phyloP scores from a whole-genome alignment of 1,140 invertebrate genomes.

The Rhynchophorus ferrugineus region DNA sequence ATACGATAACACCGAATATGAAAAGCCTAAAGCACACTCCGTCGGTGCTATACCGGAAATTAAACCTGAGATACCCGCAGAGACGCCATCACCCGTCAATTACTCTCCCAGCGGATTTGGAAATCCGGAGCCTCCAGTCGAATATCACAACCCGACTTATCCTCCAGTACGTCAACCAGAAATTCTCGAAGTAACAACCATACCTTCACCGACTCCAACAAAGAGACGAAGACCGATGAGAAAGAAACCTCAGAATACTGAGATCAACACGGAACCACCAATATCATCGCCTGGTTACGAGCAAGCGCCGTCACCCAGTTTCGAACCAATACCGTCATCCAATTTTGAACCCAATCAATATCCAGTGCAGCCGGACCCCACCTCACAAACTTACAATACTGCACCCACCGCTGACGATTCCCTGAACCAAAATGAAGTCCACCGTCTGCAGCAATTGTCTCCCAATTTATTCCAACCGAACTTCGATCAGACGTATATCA shows the following conservation, averaged over 20 bases:
- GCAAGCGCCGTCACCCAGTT: not conserved
- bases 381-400: too few species aligned
- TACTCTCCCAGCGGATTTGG: not conserved
- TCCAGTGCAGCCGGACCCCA: not conserved
- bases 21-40: not conserved
- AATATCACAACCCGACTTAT: not conserved
- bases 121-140: not conserved
- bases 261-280: not conserved
- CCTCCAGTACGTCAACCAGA: not conserved
- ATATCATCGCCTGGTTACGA: not conserved
- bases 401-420: too few species aligned
- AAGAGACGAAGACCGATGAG: not conserved
- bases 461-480: conserved; percentile 12
- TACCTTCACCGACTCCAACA: not conserved
- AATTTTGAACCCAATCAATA: not conserved
- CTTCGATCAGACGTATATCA: conserved; percentile 27
- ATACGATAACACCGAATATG: not conserved
- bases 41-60: not conserved
- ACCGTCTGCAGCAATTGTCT: not conserved
- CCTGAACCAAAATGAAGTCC: too few species aligned
- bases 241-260: not conserved
- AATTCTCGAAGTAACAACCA: not conserved
- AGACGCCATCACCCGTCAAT: not conserved
- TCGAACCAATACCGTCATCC: not conserved
- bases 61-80: not conserved